Evolutionary conservation across 1,140 invertebrate genomes (phyloP), one percentile per base, ranked within the genome.

Genomic region (Ladona fulva): DNA sequence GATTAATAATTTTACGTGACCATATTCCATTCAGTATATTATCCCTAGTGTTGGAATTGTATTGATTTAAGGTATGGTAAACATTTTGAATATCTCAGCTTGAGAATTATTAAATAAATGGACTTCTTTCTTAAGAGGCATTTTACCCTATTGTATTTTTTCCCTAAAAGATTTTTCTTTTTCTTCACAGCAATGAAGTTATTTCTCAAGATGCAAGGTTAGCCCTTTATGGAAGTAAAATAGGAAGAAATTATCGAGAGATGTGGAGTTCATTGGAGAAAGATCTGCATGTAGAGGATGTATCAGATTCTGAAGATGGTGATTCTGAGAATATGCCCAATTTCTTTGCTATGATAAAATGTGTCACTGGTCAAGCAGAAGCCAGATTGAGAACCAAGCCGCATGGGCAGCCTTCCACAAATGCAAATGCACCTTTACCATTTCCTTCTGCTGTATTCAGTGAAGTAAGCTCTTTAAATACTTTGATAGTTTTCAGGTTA

Each of bases 141-240:
- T n/a, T n/a, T n/a, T n/a, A n/a, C n/a, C n/a, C n/a, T n/a, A n/a
- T n/a, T 37, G 1, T 37, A 37, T 37, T 37, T 37, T 37, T 37
- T 1, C 8, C 29, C 29, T 37, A 37, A 37, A n/a, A n/a, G n/a
- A n/a, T n/a, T n/a, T n/a, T n/a, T n/a, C 8, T 37, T 37, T 37
- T 5, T 37, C 8, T 37, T 37, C 29, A 37, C 29, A 37, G 29
- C 1, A 37, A 37, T 37, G 92, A 92, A 78, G 93, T 95, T 82
- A 90, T 95, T 10, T 89, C 89, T 78, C 85, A 86, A 19, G 92
- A 94, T 85, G 92, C 93, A 19, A 83, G 89, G 66, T 91, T 92
- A 86, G 88, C 89, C 79, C 83, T 94, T 0, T 93, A 93, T 82
- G 89, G 89, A 0, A 66, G 14, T 22, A 66, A 66, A 66, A 16